Evolutionary conservation across 2,888 invertebrate genomes (phyloP), one percentile per base, ranked within the genome.

Genomic region (Drosophila suboccidentalis): DNA sequence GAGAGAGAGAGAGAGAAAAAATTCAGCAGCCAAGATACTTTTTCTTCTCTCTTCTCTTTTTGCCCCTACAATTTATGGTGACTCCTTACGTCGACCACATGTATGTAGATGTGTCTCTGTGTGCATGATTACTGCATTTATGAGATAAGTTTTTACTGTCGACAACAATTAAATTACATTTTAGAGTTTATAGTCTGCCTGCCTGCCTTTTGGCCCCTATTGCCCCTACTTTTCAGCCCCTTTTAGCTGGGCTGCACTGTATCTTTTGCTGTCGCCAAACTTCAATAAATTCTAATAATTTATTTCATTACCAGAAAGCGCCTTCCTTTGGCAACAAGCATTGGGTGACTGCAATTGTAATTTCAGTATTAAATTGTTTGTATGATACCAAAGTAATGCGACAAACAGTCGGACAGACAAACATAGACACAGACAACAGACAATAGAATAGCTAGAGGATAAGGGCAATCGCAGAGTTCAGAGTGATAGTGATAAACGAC

Each of bases 141-240:
- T 82, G 85, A 78, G 85, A 80, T 82, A 82, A 82, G 72, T 82
- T 86, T 82, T 71, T 78, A 73, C 59, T 68, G 71, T 75, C 72
- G 74, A 66, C 82, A 87, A 73, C 87, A 84, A 87, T 84, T 78
- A 82, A 82, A 87, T 82, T 82, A 87, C 78, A 84, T 84, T 87
- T 87, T 80, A 71, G 79, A 83, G 68, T 86, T 86, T 78, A 84
- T 80, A 71, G 82, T 67, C 71, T 59, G 62, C 13, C 59, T 49
- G 29, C 43, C 58, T 34, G 43, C 39, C 26, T 22, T 32, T 53
- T 10, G 4, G 6, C 13, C 5, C 10, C 15, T 36, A 47, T 15
- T 29, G 44, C 22, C 50, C 44, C 46, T 59, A 36, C n/a, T 41
- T 58, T 74, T 62, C 2, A 9, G 6, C 13, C 50, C 19, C 34